Evolutionary conservation across 2,888 invertebrate species (phyloP), one percentile per base, ranked within the genome.

Genomic region (Nycteola revayana): DNA sequence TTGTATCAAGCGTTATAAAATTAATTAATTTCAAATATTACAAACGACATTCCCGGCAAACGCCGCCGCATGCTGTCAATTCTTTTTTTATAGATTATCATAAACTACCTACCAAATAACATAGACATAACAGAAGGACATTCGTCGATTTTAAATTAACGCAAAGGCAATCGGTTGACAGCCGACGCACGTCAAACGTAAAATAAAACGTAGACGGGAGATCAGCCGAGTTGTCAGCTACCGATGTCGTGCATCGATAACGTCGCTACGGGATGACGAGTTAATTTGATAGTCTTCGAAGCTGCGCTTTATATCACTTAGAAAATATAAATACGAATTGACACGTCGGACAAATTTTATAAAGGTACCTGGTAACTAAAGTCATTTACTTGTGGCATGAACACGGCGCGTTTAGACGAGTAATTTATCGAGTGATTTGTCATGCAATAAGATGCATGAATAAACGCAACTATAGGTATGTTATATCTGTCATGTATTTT

Each of bases 241-340:
- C 75, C 60, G 82, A 82, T 83, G 79, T 82, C 81, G 53, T 55
- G 35, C 30, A 42, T 42, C 42, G 81, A 82, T 82, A 82, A 69
- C 61, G 78, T 78, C 75, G 24, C 61, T 49, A 48, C 52, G 48
- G 63, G 62, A 72, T 77, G 82, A 83, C 67, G 78, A 69, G 70
- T 80, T 83, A 82, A 83, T 84, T 81, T 75, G 74, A 80, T 75
- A 75, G 73, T 59, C 58, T n/a, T n/a, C n/a, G n/a, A n/a, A n/a
- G 59, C 63, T 62, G 72, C 67, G 67, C 70, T 71, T 73, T 69
- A 59, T 60, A 66, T 63, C 61, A 52, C 55, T 58, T 61, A 67
- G 61, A 60, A 14, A 64, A 70, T 56, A 71, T 61, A 66, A 70
- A 76, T 70, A 60, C 39, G 60, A 71, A 62, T 54, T 65, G 75